These are phyloP conservation scores for Tyto alba DNA, from an alignment of 2,113 vertebrate species.

Conservation along the genomic window DNA sequence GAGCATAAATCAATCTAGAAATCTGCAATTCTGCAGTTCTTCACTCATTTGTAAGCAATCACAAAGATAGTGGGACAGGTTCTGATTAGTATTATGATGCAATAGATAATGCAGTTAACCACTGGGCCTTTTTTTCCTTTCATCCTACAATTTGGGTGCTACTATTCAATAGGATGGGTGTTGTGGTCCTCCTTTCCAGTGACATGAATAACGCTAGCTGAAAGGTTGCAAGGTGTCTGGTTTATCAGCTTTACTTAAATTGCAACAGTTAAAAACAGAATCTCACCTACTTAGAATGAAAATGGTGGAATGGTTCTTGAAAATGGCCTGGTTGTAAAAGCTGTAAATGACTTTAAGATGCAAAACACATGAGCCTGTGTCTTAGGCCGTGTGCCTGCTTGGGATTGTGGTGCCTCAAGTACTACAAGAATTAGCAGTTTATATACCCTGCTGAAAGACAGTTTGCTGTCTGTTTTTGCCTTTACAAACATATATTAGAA, in stretches of 20 bases:
- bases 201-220: neutral
- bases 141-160: neutral
- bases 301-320: neutral
- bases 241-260: neutral
- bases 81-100: neutral
- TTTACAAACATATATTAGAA: neutral
- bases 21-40: neutral
- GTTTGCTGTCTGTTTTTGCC: slow-evolving; percentile 1
- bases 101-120: neutral
- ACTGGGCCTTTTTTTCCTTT: neutral
- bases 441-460: neutral
- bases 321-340: neutral
- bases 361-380: neutral
- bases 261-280: neutral
- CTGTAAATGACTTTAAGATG: neutral
- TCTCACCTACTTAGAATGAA: neutral
- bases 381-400: neutral
- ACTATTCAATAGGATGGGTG: rapidly evolving
- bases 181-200: neutral
- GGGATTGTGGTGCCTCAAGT: slow-evolving; percentile 33
- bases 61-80: neutral
- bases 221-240: neutral
- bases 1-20: neutral
- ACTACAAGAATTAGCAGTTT: slow-evolving; percentile 39
- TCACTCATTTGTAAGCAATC: neutral